These are phyloP conservation scores for Anseranas semipalmata DNA, from an alignment of 2,113 vertebrate genomes.

Conservation along the genomic window DNA sequence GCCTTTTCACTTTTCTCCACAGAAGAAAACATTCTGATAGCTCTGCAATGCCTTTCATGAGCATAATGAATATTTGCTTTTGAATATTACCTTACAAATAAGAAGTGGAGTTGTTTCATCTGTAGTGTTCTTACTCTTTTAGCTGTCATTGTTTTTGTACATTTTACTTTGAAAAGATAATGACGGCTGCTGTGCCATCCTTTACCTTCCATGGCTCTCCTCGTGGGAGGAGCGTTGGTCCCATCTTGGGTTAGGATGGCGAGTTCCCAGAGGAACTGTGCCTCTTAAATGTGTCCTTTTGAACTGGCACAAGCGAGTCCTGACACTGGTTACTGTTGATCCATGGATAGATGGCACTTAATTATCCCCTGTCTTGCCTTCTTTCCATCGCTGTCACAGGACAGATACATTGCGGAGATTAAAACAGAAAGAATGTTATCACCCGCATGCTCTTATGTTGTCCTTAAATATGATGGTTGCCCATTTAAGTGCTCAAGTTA, in stretches of 20 bases:
- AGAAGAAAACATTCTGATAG: background rate
- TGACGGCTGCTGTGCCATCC: background rate
- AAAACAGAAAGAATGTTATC: background rate
- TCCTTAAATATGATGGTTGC: background rate
- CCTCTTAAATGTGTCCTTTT: background rate
- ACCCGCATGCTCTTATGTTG: background rate
- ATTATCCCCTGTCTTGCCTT: background rate
- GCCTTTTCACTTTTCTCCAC: background rate
- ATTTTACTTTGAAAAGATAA: background rate
- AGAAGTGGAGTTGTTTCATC: background rate
- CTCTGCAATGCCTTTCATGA: background rate
- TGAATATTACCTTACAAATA: background rate
- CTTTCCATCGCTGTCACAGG: background rate
- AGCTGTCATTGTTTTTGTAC: background rate
- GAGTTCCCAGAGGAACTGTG: background rate
- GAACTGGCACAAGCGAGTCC: background rate
- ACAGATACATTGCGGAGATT: background rate
- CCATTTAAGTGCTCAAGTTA: background rate
- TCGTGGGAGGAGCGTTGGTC: background rate
- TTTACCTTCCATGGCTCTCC: background rate
- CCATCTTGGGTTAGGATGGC: background rate
- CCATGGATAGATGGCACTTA: background rate
- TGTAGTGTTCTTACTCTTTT: background rate
- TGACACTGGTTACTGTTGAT: background rate
- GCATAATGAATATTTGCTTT: conserved; percentile 35